Evolutionary conservation across 1,140 invertebrate genomes (phyloP).

Genomic region (Hormaphis cornu): DNA sequence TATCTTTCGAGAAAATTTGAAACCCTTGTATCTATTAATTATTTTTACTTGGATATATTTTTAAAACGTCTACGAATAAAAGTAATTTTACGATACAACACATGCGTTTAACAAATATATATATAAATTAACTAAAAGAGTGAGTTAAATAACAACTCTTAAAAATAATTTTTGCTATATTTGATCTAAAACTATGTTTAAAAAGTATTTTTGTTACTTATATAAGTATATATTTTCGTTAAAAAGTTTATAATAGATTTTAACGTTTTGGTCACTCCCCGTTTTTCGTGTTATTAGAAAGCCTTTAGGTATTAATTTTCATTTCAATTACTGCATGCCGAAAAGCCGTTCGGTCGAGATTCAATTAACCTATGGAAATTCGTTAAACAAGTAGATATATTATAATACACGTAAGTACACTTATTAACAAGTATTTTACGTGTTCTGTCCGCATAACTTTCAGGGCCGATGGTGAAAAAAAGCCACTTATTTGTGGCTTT

Average conservation of each 20-base stretch:
- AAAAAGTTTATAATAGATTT: constrained; percentile 14
- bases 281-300: background rate
- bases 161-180: too few relatives aligned
- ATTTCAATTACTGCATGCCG: constrained; percentile 19
- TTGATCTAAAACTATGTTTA: too few relatives aligned
- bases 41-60: too few relatives aligned
- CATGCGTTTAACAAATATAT: too few relatives aligned
- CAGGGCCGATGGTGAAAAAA: constrained; percentile 5
- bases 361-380: constrained; percentile 32
- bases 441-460: constrained; percentile 30
- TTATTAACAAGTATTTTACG: constrained; percentile 27
- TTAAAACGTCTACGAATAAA: too few relatives aligned
- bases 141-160: too few relatives aligned
- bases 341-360: background rate
- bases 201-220: too few relatives aligned
- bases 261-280: background rate
- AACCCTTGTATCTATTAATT: too few relatives aligned
- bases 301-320: constrained; percentile 30
- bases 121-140: too few relatives aligned
- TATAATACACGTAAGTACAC: background rate
- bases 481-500: constrained; percentile 17
- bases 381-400: background rate
- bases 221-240: too few relatives aligned
- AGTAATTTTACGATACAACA: too few relatives aligned
- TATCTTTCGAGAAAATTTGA: too few relatives aligned